Conservation (phyloP, 2,888 invertebrate genomes). For the Steinernema scapterisci region DNA sequence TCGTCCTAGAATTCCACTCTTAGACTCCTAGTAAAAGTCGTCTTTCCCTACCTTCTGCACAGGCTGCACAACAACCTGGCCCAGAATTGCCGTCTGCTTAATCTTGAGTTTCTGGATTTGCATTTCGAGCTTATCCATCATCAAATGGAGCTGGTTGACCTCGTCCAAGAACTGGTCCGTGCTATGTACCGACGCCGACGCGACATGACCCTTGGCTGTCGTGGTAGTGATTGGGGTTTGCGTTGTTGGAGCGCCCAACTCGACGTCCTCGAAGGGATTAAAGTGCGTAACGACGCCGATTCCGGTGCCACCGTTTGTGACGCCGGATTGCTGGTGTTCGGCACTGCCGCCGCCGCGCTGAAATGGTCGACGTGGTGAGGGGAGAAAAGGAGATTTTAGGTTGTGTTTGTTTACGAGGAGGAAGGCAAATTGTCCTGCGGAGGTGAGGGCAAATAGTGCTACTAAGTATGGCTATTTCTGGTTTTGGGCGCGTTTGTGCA, state of each 20-base stretch:
- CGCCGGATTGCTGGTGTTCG: conserved; percentile 23
- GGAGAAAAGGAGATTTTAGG: too few relatives aligned
- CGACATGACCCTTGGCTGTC: conserved; percentile 12
- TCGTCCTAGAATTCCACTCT: conserved; percentile 46
- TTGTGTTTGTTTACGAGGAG: not conserved
- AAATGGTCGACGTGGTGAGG: not conserved
- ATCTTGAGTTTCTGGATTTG: conserved; percentile 40
- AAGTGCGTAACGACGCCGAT: conserved; percentile 6
- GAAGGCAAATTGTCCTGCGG: not conserved
- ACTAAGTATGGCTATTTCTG: too few relatives aligned
- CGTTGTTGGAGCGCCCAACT: not conserved
- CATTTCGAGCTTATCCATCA: conserved; percentile 39
- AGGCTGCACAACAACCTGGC: conserved; percentile 42
- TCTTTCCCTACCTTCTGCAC: conserved; percentile 41
- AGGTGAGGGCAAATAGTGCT: not conserved
- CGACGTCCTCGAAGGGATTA: conserved; percentile 30
- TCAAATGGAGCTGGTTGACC: conserved; percentile 18
- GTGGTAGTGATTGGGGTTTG: not conserved
- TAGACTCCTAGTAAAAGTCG: not conserved
- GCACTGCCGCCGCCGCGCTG: conserved; percentile 23
- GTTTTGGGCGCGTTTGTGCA: too few relatives aligned
- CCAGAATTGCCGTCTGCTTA: conserved; percentile 42
- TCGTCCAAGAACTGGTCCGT: conserved; percentile 24
- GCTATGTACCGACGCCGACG: conserved; percentile 13
- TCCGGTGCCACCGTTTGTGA: not conserved